Evolutionary conservation across 2,113 vertebrate genomes (phyloP).

Genomic region (Campylomormyrus numenius): DNA sequence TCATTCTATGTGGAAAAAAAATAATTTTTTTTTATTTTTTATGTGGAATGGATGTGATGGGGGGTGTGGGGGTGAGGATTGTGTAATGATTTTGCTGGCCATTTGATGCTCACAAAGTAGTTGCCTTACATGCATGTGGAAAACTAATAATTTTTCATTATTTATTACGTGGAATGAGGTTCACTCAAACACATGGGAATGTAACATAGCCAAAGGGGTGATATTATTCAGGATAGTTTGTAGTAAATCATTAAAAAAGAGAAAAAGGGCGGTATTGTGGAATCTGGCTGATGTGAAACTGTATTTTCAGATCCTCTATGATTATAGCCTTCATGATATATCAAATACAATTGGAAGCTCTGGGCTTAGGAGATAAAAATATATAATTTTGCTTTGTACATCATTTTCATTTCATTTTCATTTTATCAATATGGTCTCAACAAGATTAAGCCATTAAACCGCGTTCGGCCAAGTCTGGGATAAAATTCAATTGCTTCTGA

Average conservation of each 20-base stretch:
- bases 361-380: neutral
- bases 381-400: neutral
- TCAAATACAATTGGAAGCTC: conserved; percentile 14
- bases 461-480: conserved; percentile 8
- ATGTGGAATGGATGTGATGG: too few relatives aligned
- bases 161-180: neutral
- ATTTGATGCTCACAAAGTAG: neutral
- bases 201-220: neutral
- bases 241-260: neutral
- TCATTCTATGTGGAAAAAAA: too few relatives aligned
- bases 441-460: conserved; percentile 13
- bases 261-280: conserved; percentile 34
- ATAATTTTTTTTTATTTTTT: too few relatives aligned
- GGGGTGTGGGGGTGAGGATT: too few relatives aligned
- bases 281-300: conserved; percentile 42
- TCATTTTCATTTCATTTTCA: conserved; percentile 12
- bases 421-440: conserved; percentile 7
- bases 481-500: conserved; percentile 24
- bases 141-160: neutral
- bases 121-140: neutral
- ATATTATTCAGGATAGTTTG: neutral
- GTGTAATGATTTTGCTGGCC: neutral
- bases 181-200: neutral
- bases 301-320: conserved; percentile 45
- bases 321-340: conserved; percentile 43